These are phyloP conservation scores for Magallana ariakensis DNA, from an alignment of 1,140 invertebrate species.

Conservation along the genomic window DNA sequence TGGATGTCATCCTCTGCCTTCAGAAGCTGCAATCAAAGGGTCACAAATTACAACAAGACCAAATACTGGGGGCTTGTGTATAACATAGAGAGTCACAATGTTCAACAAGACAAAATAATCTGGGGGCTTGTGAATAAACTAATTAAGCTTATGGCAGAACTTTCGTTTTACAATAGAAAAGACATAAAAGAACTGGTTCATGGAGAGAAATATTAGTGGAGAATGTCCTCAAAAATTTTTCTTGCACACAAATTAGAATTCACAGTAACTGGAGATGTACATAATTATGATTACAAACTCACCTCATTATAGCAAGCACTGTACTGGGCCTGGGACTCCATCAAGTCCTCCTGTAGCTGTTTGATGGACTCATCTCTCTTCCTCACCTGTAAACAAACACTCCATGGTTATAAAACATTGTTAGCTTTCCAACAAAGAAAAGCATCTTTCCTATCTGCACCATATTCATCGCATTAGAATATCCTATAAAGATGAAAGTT, in stretches of 20 bases:
- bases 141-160: no score
- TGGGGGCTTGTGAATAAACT: no score
- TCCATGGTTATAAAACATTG: not conserved
- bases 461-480: not conserved
- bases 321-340: slow-evolving; percentile 77
- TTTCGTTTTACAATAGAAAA: no score
- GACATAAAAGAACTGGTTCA: no score
- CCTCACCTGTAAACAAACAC: slow-evolving; percentile 50
- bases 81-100: no score
- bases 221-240: no score
- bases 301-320: slow-evolving; percentile 78
- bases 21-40: slow-evolving; percentile 65
- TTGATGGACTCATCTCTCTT: slow-evolving; percentile 71
- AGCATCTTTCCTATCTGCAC: not conserved
- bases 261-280: no score
- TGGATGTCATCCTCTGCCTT: slow-evolving; percentile 75
- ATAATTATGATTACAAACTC: slow-evolving; percentile 20
- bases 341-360: slow-evolving; percentile 75
- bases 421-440: no score
- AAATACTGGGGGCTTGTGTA: not conserved
- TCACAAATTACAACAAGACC: not conserved
- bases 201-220: no score
- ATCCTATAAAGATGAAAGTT: not conserved
- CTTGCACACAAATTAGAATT: no score
- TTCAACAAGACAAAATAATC: no score